A percentile compares a stretch with the other conserved stretches of the same genome.
Evolutionary conservation across 2,113 vertebrate species (phyloP).

Genomic region (Rhizomys pruinosus): DNA sequence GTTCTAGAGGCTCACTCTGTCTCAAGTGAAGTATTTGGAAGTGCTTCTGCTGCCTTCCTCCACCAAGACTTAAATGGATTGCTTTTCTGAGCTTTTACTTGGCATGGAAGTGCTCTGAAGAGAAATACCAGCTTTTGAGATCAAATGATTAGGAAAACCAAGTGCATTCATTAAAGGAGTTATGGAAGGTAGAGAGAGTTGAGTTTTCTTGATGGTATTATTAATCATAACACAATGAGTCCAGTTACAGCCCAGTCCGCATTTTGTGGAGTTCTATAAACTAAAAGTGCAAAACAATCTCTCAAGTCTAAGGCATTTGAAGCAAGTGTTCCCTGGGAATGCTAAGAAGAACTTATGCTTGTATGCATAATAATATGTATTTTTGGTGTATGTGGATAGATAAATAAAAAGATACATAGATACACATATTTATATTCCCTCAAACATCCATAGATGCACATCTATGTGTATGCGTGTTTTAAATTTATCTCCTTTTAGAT

Average conservation of each 20-base stretch:
- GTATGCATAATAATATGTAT: background rate
- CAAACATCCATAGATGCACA: background rate
- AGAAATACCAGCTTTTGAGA: conserved; percentile 40
- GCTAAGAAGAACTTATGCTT: background rate
- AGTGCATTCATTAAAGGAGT: conserved; percentile 39
- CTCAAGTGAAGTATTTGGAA: background rate
- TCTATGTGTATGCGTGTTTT: background rate
- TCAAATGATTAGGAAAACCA: conserved; percentile 46
- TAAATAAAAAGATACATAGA: background rate
- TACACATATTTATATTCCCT: background rate
- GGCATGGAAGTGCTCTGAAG: background rate
- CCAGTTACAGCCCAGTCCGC: background rate
- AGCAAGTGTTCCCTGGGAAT: background rate
- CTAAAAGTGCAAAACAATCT: background rate
- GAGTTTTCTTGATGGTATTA: conserved; percentile 38
- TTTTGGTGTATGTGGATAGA: background rate
- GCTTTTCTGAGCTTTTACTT: background rate
- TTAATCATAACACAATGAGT: conserved; percentile 40
- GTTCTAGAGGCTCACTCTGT: background rate
- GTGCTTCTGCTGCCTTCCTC: background rate
- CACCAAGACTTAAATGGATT: background rate
- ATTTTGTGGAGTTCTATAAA: background rate
- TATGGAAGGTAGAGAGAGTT: background rate
- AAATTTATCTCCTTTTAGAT: background rate
- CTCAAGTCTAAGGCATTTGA: background rate